phyloP scores from a whole-genome alignment of 2,888 invertebrate genomes.

The Dromius quadrimaculatus region DNA sequence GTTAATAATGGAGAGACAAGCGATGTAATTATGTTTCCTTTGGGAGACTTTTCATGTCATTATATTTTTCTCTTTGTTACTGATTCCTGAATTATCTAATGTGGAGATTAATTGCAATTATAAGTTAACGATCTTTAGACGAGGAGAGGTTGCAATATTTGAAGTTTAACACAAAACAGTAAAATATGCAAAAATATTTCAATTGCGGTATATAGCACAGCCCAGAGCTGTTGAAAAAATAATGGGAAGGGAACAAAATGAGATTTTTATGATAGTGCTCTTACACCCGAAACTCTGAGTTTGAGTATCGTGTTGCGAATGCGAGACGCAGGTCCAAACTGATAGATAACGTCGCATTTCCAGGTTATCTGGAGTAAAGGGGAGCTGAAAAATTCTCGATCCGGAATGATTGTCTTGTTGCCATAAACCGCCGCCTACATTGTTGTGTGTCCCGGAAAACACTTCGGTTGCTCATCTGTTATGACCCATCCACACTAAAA shows the following conservation, averaged over 20 bases:
- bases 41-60: slow-evolving; percentile 24
- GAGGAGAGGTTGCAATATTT: no score
- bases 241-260: slow-evolving; percentile 11
- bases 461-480: slow-evolving; percentile 38
- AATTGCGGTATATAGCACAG: neutral
- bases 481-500: slow-evolving; percentile 31
- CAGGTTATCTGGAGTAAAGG: neutral
- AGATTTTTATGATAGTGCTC: slow-evolving; percentile 29
- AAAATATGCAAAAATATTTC: no score
- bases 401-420: slow-evolving; percentile 35
- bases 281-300: slow-evolving; percentile 31
- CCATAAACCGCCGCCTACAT: slow-evolving; percentile 2
- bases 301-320: neutral
- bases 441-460: slow-evolving; percentile 27
- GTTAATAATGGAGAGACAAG: slow-evolving; percentile 6
- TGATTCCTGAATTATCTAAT: slow-evolving; percentile 28
- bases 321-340: slow-evolving; percentile 1
- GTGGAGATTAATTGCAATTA: slow-evolving; percentile 3
- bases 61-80: slow-evolving; percentile 2
- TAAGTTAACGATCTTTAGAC: no score
- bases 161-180: neutral
- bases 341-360: slow-evolving; percentile 34
- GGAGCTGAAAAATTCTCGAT: neutral
- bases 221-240: no score
- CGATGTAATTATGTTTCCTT: slow-evolving; percentile 5